These are phyloP conservation scores for Periphyllus acericola DNA, from an alignment of 2,888 invertebrate species.

Conservation along the genomic window DNA sequence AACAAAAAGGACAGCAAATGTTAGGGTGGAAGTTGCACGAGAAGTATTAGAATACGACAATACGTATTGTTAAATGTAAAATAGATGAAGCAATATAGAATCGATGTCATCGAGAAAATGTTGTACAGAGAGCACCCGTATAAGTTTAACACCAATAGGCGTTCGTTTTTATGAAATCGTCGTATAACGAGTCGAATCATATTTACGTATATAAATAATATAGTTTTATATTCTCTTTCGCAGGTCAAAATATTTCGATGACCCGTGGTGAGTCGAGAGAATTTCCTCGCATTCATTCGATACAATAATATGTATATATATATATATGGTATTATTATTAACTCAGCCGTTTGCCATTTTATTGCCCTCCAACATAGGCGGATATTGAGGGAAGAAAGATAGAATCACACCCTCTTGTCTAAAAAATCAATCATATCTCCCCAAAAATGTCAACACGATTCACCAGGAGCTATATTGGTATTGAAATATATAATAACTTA, in stretches of 20 bases:
- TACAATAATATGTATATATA: background rate
- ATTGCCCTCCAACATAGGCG: background rate
- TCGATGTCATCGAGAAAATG: background rate
- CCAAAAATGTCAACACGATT: too few relatives aligned
- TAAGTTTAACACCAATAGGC: background rate
- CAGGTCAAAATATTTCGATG: background rate
- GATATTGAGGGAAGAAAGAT: too few relatives aligned
- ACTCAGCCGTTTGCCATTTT: background rate
- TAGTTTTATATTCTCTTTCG: background rate
- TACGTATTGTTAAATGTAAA: slow-evolving; percentile 15
- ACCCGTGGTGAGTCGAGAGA: background rate
- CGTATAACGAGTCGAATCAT: background rate
- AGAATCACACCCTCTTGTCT: too few relatives aligned
- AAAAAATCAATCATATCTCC: too few relatives aligned
- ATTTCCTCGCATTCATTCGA: background rate
- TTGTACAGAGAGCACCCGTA: background rate
- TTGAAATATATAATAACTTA: too few relatives aligned
- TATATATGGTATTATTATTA: background rate
- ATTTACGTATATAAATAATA: background rate
- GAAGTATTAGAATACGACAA: slow-evolving; percentile 21
- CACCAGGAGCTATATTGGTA: too few relatives aligned
- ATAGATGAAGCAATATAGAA: slow-evolving; percentile 16
- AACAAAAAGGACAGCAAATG: background rate
- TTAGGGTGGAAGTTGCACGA: background rate
- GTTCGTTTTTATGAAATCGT: background rate